Percentiles rank a stretch among this genome's conserved stretches.
phyloP scores from a whole-genome alignment of 2,888 invertebrate species.

The Cyclophora albipunctata region DNA sequence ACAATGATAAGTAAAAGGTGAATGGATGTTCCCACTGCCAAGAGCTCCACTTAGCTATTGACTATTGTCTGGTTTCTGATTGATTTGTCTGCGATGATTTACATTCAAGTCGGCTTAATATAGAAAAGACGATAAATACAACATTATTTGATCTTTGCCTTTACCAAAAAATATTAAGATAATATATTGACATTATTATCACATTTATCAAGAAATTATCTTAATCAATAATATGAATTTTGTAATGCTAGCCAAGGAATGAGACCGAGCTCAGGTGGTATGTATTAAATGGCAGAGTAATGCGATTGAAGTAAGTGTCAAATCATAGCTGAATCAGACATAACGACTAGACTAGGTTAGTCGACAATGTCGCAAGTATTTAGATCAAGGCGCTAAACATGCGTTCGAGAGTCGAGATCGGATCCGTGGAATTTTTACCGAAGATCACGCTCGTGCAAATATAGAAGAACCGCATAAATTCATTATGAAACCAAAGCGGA shows the following conservation, averaged over 20 bases:
- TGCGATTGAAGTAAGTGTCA: conserved; percentile 22
- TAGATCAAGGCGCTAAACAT: conserved; percentile 74
- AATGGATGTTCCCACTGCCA: conserved; percentile 48
- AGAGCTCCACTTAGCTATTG: conserved; percentile 16
- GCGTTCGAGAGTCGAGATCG: conserved; percentile 67
- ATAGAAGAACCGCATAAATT: conserved; percentile 48
- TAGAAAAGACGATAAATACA: too few relatives aligned
- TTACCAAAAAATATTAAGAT: too few relatives aligned
- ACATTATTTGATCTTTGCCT: too few relatives aligned
- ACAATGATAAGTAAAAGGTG: conserved; percentile 58
- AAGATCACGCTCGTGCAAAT: conserved; percentile 56
- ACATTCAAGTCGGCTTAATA: too few relatives aligned
- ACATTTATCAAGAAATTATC: too few relatives aligned
- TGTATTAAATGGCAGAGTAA: too few relatives aligned
- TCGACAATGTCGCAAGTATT: conserved; percentile 70
- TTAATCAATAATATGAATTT: too few relatives aligned
- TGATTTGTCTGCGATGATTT: too few relatives aligned
- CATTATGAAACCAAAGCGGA: conserved; percentile 46
- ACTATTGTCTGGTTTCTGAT: too few relatives aligned
- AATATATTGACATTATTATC: too few relatives aligned
- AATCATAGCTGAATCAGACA: conserved; percentile 44
- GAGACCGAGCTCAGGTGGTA: too few relatives aligned
- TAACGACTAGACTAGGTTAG: conserved; percentile 53
- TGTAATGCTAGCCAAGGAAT: too few relatives aligned
- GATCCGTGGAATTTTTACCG: conserved; percentile 64